phyloP scores from a whole-genome alignment of 2,113 vertebrate species.

The Microtus ochrogaster region DNA sequence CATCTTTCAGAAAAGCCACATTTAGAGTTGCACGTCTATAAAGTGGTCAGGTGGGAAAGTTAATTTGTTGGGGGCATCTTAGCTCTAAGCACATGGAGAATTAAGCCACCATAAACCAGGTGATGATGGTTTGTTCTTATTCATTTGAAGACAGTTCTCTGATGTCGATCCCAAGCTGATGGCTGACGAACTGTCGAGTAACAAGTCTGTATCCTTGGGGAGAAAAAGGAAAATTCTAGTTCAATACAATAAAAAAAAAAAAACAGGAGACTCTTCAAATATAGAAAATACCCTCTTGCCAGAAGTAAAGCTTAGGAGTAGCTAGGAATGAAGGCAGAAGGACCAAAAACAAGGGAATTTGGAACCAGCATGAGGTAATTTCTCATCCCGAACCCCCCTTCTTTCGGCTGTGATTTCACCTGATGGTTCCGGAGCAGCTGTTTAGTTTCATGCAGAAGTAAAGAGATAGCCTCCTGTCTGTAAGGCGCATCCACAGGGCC shows the following conservation, averaged over 20 bases:
- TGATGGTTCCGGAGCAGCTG: slow-evolving; percentile 23
- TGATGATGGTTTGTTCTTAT: neutral
- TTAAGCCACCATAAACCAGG: neutral
- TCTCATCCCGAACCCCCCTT: neutral
- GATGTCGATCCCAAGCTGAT: neutral
- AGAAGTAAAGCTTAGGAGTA: slow-evolving; percentile 16
- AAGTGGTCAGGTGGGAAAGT: slow-evolving; percentile 15
- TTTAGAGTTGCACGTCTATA: neutral
- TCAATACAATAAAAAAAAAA: neutral
- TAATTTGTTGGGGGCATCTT: slow-evolving; percentile 15
- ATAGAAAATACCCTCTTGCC: neutral
- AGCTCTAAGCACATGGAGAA: neutral
- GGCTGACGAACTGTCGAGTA: neutral
- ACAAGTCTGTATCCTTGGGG: neutral
- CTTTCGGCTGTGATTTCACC: slow-evolving; percentile 36
- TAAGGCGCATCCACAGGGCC: neutral
- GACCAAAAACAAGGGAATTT: neutral
- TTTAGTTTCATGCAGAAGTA: neutral
- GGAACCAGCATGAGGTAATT: neutral
- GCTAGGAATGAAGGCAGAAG: neutral
- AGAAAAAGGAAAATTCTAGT: slow-evolving; percentile 31
- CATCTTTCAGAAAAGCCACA: neutral
- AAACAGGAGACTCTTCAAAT: neutral
- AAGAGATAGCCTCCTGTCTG: neutral
- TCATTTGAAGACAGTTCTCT: neutral